Evolutionary conservation across 2,797 vertebrate genomes (phyloP).

Genomic region (Pagetopsis macropterus): DNA sequence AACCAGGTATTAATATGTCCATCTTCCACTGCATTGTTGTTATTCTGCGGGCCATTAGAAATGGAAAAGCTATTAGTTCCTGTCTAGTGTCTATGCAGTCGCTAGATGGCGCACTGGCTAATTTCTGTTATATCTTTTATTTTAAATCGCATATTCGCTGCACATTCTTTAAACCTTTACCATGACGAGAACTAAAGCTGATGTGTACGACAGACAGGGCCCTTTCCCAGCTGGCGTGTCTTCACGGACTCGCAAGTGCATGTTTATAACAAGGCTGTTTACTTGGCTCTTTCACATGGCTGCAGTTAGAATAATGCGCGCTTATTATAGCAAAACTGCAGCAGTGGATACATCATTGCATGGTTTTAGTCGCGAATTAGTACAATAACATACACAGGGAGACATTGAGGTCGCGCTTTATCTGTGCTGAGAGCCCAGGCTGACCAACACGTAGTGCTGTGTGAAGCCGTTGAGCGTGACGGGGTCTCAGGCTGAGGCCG

Average conservation of each 20-base stretch:
- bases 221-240: slow-evolving; percentile 38
- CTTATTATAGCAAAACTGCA: slow-evolving; percentile 11
- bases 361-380: slow-evolving; percentile 1
- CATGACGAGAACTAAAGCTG: slow-evolving; percentile 41
- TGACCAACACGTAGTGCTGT: slow-evolving; percentile 26
- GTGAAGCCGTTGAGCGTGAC: not conserved
- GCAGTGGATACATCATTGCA: slow-evolving; percentile 7
- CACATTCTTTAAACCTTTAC: slow-evolving; percentile 59
- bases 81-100: slow-evolving; percentile 26
- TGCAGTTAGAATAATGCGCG: slow-evolving; percentile 32
- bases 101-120: slow-evolving; percentile 66
- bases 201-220: slow-evolving; percentile 33
- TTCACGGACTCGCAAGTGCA: not conserved
- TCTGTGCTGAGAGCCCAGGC: slow-evolving; percentile 19
- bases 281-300: slow-evolving; percentile 35
- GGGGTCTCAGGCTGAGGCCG: slow-evolving; percentile 48
- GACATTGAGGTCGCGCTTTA: slow-evolving; percentile 1
- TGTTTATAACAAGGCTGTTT: not conserved
- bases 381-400: not conserved
- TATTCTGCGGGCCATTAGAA: slow-evolving; percentile 39
- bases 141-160: slow-evolving; percentile 40
- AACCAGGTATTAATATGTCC: slow-evolving; percentile 14
- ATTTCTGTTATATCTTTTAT: slow-evolving; percentile 8
- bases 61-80: slow-evolving; percentile 16
- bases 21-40: slow-evolving; percentile 38